These are phyloP conservation scores for Noctuana brunneofusca DNA, from an alignment of 2,888 invertebrate genomes.

Conservation along the genomic window DNA sequence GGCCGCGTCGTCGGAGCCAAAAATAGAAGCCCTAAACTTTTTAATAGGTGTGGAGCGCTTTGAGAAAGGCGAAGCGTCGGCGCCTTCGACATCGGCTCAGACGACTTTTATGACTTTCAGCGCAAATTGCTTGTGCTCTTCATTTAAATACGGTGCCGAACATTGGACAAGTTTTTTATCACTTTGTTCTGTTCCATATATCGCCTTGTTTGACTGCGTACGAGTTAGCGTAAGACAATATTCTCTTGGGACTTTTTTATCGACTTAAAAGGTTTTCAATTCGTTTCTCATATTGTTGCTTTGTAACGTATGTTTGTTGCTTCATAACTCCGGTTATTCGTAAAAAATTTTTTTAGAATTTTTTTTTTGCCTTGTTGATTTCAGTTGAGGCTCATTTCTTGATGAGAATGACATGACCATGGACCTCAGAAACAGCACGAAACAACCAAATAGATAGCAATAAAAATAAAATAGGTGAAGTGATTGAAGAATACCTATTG, in stretches of 20 bases:
- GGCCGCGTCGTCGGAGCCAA: conserved; percentile 58
- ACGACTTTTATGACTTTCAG: conserved; percentile 73
- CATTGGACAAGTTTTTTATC: conserved; percentile 43
- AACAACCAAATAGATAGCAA: no score
- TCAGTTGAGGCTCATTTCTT: no score
- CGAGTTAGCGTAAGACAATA: not conserved
- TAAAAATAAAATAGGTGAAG: no score
- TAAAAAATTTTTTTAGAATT: no score
- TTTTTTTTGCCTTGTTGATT: no score
- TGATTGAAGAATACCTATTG: no score
- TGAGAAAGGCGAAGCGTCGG: conserved; percentile 52
- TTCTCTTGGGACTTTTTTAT: not conserved
- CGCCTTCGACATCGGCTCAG: conserved; percentile 64
- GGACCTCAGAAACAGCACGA: no score
- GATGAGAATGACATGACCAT: no score
- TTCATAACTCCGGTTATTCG: no score
- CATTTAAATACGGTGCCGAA: conserved; percentile 56
- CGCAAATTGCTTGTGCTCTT: conserved; percentile 70
- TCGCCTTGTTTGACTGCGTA: conserved; percentile 10
- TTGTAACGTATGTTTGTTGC: no score
- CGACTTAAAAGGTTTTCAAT: no score
- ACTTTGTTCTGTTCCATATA: conserved; percentile 32
- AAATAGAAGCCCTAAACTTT: conserved; percentile 76
- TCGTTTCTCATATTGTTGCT: no score
- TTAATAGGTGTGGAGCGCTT: conserved; percentile 67